phyloP scores from a whole-genome alignment of 1,140 invertebrate species.

The Gyrodactylus bullatarudis region DNA sequence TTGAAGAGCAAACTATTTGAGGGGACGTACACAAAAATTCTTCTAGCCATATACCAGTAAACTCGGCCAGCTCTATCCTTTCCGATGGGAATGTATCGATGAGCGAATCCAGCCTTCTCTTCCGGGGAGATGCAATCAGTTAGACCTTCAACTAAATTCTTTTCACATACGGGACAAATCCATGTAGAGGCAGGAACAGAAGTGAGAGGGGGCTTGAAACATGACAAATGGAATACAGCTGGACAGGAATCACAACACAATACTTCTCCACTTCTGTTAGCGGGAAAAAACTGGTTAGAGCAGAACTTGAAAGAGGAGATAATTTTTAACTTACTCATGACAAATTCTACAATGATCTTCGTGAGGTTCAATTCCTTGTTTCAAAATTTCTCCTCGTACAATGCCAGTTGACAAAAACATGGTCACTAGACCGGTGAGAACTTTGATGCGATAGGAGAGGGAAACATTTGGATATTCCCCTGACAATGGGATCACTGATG shows the following conservation, averaged over 20 bases:
- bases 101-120: constrained; percentile 56
- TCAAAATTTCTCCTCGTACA: constrained; percentile 56
- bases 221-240: constrained; percentile 59
- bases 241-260: constrained; percentile 72
- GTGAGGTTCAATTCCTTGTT: constrained; percentile 58
- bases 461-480: constrained; percentile 54
- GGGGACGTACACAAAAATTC: constrained; percentile 49
- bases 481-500: background rate
- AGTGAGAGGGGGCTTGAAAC: constrained; percentile 54
- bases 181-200: constrained; percentile 39
- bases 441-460: constrained; percentile 41
- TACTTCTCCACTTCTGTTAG: constrained; percentile 20
- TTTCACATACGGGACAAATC: constrained; percentile 14
- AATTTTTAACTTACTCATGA: constrained; percentile 25
- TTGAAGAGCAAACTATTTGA: background rate
- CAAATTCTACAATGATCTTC: constrained; percentile 77
- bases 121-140: constrained; percentile 57
- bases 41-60: constrained; percentile 65
- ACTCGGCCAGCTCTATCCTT: constrained; percentile 68
- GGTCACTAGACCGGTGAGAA: constrained; percentile 60
- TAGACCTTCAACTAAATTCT: constrained; percentile 34
- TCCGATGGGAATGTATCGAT: constrained; percentile 60
- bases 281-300: background rate
- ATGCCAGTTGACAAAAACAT: constrained; percentile 66
- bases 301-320: background rate